phyloP scores from a whole-genome alignment of 2,797 vertebrate species.

The Xenopus petersii region DNA sequence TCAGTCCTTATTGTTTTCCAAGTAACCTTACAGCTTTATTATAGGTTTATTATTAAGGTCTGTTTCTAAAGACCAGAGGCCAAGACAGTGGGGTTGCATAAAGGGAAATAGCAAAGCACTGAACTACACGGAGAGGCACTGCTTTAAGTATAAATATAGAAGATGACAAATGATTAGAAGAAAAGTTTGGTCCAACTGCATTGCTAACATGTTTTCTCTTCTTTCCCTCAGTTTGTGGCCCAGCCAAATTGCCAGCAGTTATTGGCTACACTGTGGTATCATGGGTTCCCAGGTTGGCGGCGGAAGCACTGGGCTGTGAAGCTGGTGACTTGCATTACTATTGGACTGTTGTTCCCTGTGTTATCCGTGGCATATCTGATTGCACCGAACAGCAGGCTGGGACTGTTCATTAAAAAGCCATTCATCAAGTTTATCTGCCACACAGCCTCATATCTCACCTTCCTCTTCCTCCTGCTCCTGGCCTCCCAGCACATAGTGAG shows the following conservation, averaged over 20 bases:
- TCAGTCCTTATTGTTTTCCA: no score
- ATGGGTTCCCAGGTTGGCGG: slow-evolving; percentile 94
- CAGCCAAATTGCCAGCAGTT: slow-evolving; percentile 98
- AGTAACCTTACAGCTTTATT: no score
- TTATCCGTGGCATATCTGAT: slow-evolving; percentile 89
- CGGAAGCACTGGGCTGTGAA: slow-evolving; percentile 94
- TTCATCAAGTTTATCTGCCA: slow-evolving; percentile 99
- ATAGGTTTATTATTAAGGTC: no score
- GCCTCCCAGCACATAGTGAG: slow-evolving; percentile 95
- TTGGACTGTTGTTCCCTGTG: slow-evolving; percentile 90
- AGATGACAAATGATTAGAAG: no score
- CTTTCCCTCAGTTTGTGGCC: slow-evolving; percentile 81
- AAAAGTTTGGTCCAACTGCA: background rate
- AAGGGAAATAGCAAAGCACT: no score
- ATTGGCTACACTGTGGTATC: slow-evolving; percentile 92
- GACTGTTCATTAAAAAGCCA: slow-evolving; percentile 95
- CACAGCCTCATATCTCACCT: slow-evolving; percentile 95
- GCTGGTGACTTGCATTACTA: slow-evolving; percentile 92
- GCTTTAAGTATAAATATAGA: no score
- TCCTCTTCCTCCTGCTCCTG: slow-evolving; percentile 94
- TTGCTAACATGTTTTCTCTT: background rate
- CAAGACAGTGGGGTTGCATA: no score
- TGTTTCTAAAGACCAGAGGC: no score
- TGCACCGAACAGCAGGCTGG: slow-evolving; percentile 90
- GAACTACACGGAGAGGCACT: no score